Percentiles rank a stretch among this genome's conserved stretches.
Evolutionary conservation across 2,113 vertebrate genomes (phyloP).

Genomic region (Cryptotis parvus): DNA sequence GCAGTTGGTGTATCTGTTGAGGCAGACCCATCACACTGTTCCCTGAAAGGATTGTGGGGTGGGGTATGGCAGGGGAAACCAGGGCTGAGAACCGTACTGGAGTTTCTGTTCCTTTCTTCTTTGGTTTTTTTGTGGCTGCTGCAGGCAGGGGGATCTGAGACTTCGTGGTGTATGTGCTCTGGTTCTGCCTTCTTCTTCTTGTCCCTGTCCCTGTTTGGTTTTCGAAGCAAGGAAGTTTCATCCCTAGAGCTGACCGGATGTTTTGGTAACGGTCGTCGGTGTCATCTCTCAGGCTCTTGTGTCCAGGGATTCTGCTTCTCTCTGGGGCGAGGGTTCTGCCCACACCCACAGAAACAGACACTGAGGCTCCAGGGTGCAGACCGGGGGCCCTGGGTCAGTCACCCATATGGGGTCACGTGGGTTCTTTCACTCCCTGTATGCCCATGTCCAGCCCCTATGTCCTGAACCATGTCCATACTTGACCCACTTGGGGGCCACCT

Average conservation of each 20-base stretch:
- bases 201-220: background rate
- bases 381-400: background rate
- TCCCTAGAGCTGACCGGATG: background rate
- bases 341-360: background rate
- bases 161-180: background rate
- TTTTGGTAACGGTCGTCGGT: background rate
- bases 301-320: background rate
- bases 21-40: background rate
- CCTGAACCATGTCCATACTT: background rate
- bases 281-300: background rate
- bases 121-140: background rate
- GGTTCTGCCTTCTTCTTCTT: background rate
- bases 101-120: background rate
- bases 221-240: background rate
- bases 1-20: background rate
- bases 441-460: background rate
- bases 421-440: no score
- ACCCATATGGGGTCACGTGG: fast-evolving
- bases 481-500: background rate
- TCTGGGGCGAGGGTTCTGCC: background rate
- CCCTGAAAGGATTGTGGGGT: background rate
- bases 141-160: no score
- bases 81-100: background rate
- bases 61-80: no score
- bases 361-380: background rate